Base-by-base conservation (phyloP, 2,797 vertebrate genomes). In the Falco berigora region DNA sequence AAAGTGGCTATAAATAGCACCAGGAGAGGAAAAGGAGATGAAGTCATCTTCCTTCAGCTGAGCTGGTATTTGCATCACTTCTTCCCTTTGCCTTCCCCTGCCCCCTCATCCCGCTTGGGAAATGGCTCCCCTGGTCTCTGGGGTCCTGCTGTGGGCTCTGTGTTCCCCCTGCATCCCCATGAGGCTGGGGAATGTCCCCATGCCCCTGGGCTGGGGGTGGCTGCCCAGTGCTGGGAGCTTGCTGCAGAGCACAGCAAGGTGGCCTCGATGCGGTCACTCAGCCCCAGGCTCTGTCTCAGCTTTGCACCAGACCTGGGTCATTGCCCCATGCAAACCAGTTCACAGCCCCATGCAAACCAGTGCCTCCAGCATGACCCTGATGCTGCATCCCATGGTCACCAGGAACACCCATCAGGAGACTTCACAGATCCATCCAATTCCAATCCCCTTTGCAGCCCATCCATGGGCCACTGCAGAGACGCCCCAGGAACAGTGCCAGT, bases 21-120 rank as follows among this genome's bases (percentile, higher is more conserved):
- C 86, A 94, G 95, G 96, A 96, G 96, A 97, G 96, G 94, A 96
- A 97, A 96, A 97, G 97, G 94, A 96, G 97, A 97, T 98, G 98
- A 97, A 97, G 97, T 98, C 97, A 98, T 96, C 89, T 95, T 95
- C 92, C 97, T 97, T 97, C 97, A 96, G 96, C 97, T 97, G 96
- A 97, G 92, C 94, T 91, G 93, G 92, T 94, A 97, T 97, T 97
- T 96, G 91, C 97, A 96, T 97, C 97, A 96, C 74, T 96, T 94
- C 96, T 96, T 96, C 83, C 92, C 67, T 64, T 80, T 2, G 58
- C 81, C 55, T 89, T 92, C 38, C 63, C 92, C 88, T 88, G 79
- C 93, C 69, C 55, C 58, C 73, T 91, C 90, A 74, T 75, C 52
- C 38, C 15, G 17, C 44, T 91, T 0, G 0, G 63, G 49, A 94